Evolutionary conservation across 2,888 invertebrate genomes (phyloP).

Genomic region (Cephus runcator): DNA sequence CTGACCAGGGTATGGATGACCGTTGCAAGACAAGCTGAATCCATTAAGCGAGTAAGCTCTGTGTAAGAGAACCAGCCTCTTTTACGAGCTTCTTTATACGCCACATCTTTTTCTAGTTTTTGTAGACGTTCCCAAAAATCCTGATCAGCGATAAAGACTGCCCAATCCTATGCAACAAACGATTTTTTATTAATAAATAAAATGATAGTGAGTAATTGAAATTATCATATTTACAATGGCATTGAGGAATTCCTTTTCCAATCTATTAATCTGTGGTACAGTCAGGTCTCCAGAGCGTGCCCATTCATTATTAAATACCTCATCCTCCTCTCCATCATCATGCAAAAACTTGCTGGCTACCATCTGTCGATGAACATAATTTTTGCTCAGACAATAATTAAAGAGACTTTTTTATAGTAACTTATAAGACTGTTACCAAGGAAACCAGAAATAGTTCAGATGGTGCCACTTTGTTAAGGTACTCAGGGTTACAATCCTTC

Average conservation of each 20-base stretch:
- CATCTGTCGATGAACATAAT: conserved; percentile 72
- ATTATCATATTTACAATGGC: conserved; percentile 80
- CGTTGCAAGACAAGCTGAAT: conserved; percentile 65
- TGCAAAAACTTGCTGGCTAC: conserved; percentile 96
- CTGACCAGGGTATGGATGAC: conserved; percentile 68
- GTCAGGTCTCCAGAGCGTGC: conserved; percentile 84
- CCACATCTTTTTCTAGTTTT: conserved; percentile 78
- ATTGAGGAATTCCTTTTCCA: conserved; percentile 88
- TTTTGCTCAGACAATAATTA: neutral
- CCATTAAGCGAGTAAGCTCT: conserved; percentile 74
- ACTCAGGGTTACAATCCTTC: conserved; percentile 82
- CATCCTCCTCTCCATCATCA: conserved; percentile 92
- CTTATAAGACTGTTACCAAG: conserved; percentile 69
- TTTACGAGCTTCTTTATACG: conserved; percentile 76
- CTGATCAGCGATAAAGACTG: conserved; percentile 80
- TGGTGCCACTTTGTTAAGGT: conserved; percentile 84
- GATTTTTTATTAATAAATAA: conserved; percentile 9
- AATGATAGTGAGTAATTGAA: conserved; percentile 8
- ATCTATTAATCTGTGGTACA: conserved; percentile 78
- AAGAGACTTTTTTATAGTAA: neutral
- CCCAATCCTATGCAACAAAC: conserved; percentile 78
- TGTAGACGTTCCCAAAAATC: conserved; percentile 80
- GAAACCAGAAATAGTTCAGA: conserved; percentile 95
- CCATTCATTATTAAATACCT: conserved; percentile 93
- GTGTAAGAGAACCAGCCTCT: conserved; percentile 88